phyloP scores from a whole-genome alignment of 2,113 vertebrate species.

The Pyrgilauda ruficollis region DNA sequence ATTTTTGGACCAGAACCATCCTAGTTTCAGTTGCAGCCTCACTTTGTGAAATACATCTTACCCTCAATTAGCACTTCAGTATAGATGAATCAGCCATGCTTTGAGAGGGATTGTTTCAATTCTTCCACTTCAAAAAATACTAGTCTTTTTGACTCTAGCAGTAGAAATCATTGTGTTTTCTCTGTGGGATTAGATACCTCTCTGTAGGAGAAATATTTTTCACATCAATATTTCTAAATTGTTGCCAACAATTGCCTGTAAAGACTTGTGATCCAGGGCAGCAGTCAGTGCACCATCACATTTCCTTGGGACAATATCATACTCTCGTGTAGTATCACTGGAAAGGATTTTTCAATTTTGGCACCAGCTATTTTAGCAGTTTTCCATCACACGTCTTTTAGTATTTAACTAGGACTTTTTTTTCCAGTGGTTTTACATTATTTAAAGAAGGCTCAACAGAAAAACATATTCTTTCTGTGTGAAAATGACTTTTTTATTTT shows the following conservation, averaged over 20 bases:
- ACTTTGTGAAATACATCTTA: not conserved
- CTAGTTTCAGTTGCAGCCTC: not conserved
- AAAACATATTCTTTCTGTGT: not conserved
- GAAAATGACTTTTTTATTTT: not conserved
- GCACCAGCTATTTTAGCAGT: not conserved
- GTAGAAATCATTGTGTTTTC: not conserved
- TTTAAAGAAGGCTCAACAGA: not conserved
- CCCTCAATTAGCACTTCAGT: not conserved
- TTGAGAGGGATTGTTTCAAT: not conserved
- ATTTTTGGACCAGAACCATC: not conserved
- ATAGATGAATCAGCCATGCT: not conserved
- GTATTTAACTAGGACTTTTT: not conserved
- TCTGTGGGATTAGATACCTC: not conserved
- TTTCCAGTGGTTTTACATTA: not conserved
- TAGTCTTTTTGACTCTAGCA: not conserved
- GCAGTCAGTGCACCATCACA: not conserved
- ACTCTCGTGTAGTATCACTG: accelerated
- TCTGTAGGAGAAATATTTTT: not conserved
- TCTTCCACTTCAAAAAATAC: not conserved
- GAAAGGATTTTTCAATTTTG: not conserved
- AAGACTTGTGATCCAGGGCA: not conserved
- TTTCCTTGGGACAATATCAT: not conserved
- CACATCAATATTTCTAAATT: not conserved
- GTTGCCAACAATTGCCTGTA: not conserved
- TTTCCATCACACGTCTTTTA: not conserved